Percentiles rank a stretch among this genome's conserved stretches.
phyloP scores from a whole-genome alignment of 2,113 vertebrate genomes.

The Ochotona princeps region DNA sequence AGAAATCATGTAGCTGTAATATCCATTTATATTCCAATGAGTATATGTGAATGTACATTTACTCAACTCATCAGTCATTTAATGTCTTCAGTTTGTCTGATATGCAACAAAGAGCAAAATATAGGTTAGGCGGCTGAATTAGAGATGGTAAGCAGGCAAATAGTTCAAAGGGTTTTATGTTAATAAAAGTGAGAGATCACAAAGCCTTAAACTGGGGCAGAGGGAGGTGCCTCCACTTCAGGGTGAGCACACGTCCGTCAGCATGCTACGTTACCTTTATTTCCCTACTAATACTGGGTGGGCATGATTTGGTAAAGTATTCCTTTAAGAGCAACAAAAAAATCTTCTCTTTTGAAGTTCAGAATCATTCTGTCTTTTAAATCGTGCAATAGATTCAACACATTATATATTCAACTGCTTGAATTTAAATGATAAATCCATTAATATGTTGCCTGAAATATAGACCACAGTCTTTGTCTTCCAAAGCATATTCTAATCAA shows the following conservation, averaged over 20 bases:
- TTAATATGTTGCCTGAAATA: constrained; percentile 56
- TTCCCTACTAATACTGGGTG: neutral
- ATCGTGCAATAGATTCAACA: constrained; percentile 39
- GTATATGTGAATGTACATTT: neutral
- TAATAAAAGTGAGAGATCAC: constrained; percentile 5
- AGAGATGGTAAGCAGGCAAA: neutral
- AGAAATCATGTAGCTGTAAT: neutral
- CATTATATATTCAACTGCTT: constrained; percentile 54
- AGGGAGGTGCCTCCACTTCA: neutral
- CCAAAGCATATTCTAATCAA: constrained; percentile 85
- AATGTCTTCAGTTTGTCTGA: constrained; percentile 1
- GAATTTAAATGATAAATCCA: constrained; percentile 62
- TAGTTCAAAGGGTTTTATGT: neutral
- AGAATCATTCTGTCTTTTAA: constrained; percentile 42
- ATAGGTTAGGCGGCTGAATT: neutral
- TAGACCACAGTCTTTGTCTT: constrained; percentile 74
- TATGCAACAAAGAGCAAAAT: neutral
- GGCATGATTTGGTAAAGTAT: neutral
- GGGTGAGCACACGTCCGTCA: neutral
- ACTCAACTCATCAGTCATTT: neutral
- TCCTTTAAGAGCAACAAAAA: constrained; percentile 27
- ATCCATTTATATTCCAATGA: neutral
- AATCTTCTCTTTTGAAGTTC: constrained; percentile 44
- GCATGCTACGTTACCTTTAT: neutral
- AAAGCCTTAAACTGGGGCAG: neutral